Evolutionary conservation across 2,797 vertebrate genomes (phyloP).

Genomic region (Amniataba percoides): DNA sequence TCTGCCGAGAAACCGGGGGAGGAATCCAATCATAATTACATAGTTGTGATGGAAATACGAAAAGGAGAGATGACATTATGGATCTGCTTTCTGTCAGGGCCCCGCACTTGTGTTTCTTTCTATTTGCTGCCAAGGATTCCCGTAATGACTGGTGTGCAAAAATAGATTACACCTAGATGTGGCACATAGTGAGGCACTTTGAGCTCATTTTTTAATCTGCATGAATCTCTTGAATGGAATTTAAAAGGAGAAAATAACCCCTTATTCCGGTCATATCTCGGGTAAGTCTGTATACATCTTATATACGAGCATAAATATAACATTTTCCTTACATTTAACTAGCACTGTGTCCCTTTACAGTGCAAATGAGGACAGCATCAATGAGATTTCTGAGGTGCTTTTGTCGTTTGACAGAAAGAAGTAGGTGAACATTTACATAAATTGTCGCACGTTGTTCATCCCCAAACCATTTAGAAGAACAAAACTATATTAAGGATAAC

Average conservation of each 20-base stretch:
- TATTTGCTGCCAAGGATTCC: constrained; percentile 78
- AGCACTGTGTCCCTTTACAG: not conserved
- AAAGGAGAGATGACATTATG: constrained; percentile 81
- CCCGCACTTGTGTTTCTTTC: constrained; percentile 71
- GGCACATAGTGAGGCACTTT: constrained; percentile 41
- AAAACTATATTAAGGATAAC: constrained; percentile 48
- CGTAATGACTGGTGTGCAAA: constrained; percentile 76
- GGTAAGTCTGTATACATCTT: not conserved
- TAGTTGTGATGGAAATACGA: constrained; percentile 83
- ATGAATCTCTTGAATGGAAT: constrained; percentile 40
- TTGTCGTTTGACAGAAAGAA: constrained; percentile 5
- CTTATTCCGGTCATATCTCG: not conserved
- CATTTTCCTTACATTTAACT: not conserved
- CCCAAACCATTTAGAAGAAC: constrained; percentile 28
- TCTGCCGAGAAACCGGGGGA: constrained; percentile 81
- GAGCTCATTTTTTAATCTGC: constrained; percentile 27
- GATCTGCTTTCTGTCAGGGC: constrained; percentile 80
- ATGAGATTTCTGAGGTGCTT: not conserved
- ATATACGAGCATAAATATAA: not conserved
- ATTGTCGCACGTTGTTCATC: constrained; percentile 4
- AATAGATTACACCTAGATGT: constrained; percentile 70
- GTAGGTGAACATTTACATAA: constrained; percentile 16
- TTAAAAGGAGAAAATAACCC: constrained; percentile 30
- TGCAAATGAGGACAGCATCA: constrained; percentile 8
- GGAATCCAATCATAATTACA: constrained; percentile 85